Base-by-base conservation (phyloP, 2,888 invertebrate genomes). In the Cheilosia soror region DNA sequence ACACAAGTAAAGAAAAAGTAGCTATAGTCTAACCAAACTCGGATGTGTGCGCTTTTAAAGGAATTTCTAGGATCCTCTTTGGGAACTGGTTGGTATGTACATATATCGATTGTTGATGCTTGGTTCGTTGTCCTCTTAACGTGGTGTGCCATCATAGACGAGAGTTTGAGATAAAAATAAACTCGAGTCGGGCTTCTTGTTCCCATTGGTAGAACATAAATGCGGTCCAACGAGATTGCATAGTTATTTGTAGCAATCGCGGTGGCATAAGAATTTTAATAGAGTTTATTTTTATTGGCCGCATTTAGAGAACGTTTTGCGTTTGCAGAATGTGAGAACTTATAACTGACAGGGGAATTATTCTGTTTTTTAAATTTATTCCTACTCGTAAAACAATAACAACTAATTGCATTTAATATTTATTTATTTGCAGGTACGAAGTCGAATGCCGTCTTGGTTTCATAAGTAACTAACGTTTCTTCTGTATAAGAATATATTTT, bases 121-220 rank as follows among this genome's bases (percentile, higher is more conserved):
- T 47, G 37, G 73, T 65, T 75, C 55, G 65, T 55, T 57, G 65
- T 75, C 42, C 73, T 37, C 65, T 65, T 55, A 31, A 63, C 55
- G 1, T 40, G 47, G 27, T 33, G 29, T 55, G 55, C 55, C 40
- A 53, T 44, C 20, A 20, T 44, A n/a, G 57, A 57, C 31, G 57
- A 69, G 13, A 2, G 15, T 68, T 31, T 42, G 44, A 9, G 57
- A 57, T 69, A 29, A 37, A 55, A 65, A 15, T 75, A 44, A 47
- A 44, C 33, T 69, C 27, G 25, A 15, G n/a, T 29, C 47, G 27
- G 25, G 60, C 37, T 37, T 37, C 11, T 11, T 37, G 37, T 37
- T 11, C 37, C 37, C 37, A 37, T 25, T 15, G 7, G 51, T 13
- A 13, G 11, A n/a, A 37, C 51, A 25, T 37, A 11, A 49, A 44